Conservation (phyloP, 2,888 invertebrate species). For the Hyposoter didymator region DNA sequence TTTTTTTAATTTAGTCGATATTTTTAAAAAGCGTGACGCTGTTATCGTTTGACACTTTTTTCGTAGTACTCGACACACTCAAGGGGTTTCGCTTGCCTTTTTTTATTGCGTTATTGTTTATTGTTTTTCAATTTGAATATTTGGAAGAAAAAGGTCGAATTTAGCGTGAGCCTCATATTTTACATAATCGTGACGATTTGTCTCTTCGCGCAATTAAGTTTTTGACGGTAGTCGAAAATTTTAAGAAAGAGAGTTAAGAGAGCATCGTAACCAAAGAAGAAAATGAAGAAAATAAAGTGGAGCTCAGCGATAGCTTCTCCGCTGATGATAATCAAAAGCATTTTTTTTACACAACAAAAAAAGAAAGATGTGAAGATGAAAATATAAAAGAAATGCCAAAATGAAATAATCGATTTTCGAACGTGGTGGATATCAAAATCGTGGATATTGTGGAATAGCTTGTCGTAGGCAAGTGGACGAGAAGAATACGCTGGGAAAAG, state of each 20-base stretch:
- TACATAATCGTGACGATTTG: slow-evolving; percentile 34
- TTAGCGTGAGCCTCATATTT: slow-evolving; percentile 3
- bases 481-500: not conserved
- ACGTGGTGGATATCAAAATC: slow-evolving; percentile 57
- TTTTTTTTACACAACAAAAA: slow-evolving; percentile 48
- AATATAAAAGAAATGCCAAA: slow-evolving; percentile 4
- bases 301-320: slow-evolving; percentile 45
- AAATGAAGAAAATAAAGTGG: slow-evolving; percentile 20
- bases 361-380: slow-evolving; percentile 4
- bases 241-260: slow-evolving; percentile 36
- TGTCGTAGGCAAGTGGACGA: not conserved
- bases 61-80: not conserved
- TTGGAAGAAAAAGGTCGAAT: slow-evolving; percentile 1
- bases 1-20: not conserved
- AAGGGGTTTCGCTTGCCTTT: not conserved
- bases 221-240: slow-evolving; percentile 42
- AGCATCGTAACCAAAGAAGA: slow-evolving; percentile 51
- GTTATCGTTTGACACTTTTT: not conserved
- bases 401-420: slow-evolving; percentile 1
- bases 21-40: not conserved
- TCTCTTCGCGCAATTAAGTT: slow-evolving; percentile 51
- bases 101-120: not conserved
- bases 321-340: slow-evolving; percentile 69
- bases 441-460: slow-evolving; percentile 8
- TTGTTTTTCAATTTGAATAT: slow-evolving; percentile 3